phyloP scores from a whole-genome alignment of 23 tunicate species.

The Pegea sp. region DNA sequence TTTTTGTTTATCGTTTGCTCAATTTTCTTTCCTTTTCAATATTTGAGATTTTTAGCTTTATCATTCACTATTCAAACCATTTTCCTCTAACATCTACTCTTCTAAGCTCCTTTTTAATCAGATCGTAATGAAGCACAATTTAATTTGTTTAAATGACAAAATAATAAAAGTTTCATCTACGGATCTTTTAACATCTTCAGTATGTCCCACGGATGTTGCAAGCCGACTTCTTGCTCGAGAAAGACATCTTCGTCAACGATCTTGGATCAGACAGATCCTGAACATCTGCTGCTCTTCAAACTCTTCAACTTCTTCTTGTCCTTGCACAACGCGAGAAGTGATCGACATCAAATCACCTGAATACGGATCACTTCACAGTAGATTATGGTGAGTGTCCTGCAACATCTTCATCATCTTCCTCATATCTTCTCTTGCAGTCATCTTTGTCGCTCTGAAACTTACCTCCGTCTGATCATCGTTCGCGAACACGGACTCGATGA shows the following conservation, averaged over 20 bases:
- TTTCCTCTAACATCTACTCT: no score
- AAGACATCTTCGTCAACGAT: constrained; percentile 21
- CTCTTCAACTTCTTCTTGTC: neutral
- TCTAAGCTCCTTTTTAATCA: no score
- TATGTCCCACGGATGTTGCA: constrained; percentile 10
- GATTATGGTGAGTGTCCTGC: constrained; percentile 41
- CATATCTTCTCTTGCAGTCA: constrained; percentile 23
- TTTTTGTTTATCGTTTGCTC: no score
- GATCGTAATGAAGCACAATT: no score
- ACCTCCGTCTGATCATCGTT: constrained; percentile 46
- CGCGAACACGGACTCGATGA: constrained; percentile 52
- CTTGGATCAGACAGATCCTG: constrained; percentile 25
- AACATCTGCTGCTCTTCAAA: constrained; percentile 8
- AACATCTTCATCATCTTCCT: no score
- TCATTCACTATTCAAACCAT: no score
- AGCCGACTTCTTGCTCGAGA: constrained; percentile 23
- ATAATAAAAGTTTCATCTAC: neutral
- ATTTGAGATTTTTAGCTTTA: no score
- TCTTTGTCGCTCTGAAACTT: constrained; percentile 57
- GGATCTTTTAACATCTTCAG: no score
- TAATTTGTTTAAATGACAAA: no score
- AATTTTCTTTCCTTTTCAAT: no score
- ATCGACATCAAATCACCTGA: neutral
- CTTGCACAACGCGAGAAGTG: neutral
- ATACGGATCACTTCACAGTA: no score